Conservation (phyloP, 2,797 vertebrate genomes). For the Allobates femoralis region DNA sequence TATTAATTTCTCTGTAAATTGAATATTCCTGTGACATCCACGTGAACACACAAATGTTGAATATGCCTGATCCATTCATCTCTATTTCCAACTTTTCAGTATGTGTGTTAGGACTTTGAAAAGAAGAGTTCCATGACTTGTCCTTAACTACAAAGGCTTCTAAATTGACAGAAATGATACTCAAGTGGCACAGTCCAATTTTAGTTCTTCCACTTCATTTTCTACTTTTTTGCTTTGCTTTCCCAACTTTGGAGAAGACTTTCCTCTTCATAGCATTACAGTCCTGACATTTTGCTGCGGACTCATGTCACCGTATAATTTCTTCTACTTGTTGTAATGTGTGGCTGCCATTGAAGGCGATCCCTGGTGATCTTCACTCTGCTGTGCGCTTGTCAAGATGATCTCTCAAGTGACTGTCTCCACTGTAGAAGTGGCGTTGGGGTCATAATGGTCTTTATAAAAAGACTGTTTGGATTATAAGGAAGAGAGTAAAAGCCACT, state of each 20-base stretch:
- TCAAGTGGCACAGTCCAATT: not conserved
- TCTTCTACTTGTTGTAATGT: constrained; percentile 42
- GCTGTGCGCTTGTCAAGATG: constrained; percentile 51
- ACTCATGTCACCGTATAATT: constrained; percentile 44
- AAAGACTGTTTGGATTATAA: constrained; percentile 65
- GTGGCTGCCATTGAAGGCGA: constrained; percentile 55
- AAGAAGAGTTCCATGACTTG: not conserved
- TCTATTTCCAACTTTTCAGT: not conserved
- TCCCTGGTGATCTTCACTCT: constrained; percentile 16
- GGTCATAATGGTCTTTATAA: constrained; percentile 67
- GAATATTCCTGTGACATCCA: too few relatives aligned
- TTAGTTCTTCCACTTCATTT: not conserved
- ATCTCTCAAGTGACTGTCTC: constrained; percentile 65
- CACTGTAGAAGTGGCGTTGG: constrained; percentile 64
- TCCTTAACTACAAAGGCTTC: not conserved
- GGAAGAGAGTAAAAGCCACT: constrained; percentile 30
- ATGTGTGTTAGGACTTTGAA: not conserved
- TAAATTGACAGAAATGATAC: not conserved
- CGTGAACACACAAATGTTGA: too few relatives aligned
- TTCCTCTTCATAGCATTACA: not conserved
- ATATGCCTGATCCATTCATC: too few relatives aligned
- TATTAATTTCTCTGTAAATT: too few relatives aligned
- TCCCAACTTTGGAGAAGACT: not conserved
- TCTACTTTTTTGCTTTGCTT: not conserved
- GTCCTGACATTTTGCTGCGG: constrained; percentile 8